Evolutionary conservation across 2,888 invertebrate genomes (phyloP), one percentile per base, ranked within the genome.

Genomic region (Miltochrista miniata): DNA sequence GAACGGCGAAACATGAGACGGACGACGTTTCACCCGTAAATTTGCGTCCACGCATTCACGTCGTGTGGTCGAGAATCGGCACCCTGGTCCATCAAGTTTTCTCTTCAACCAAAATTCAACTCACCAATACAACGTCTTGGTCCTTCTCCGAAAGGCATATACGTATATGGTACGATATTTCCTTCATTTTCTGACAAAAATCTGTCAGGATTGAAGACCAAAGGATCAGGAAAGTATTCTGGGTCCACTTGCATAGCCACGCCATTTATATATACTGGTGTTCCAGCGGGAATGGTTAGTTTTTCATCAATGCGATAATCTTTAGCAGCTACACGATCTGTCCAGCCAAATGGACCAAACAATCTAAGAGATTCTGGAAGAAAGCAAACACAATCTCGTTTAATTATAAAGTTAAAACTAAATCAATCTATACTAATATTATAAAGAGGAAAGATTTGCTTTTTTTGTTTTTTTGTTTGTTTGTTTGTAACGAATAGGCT

Each of bases 71-170:
- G n/a, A n/a, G n/a, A n/a, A n/a, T n/a, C n/a, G n/a, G n/a, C n/a
- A n/a, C n/a, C n/a, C n/a, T n/a, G n/a, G n/a, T n/a, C n/a, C n/a
- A n/a, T n/a, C n/a, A n/a, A n/a, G n/a, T n/a, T n/a, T n/a, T n/a
- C n/a, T n/a, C n/a, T n/a, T n/a, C n/a, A n/a, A n/a, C n/a, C n/a
- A n/a, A n/a, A n/a, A 24, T 24, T 24, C 5, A 24, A 42, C 63
- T 69, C 58, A 84, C 93, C 94, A 39, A 94, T 92, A 61, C 94
- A 94, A 65, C 79, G 92, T 42, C 94, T 86, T 1, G 92, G 94
- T 8, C 94, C 94, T 10, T 87, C 62, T 0, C 94, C 93, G 54
- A 94, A 93, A 0, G 93, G 93, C 56, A 92, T 56, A 47, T 83
- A 93, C 0, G 77, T 72, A 12, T 68, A 79, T 0, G 78, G 79